A percentile compares a stretch with the other conserved stretches of the same genome.
These are phyloP conservation scores for Gobionotothen gibberifrons DNA, from an alignment of 2,797 vertebrate genomes.

Conservation along the genomic window DNA sequence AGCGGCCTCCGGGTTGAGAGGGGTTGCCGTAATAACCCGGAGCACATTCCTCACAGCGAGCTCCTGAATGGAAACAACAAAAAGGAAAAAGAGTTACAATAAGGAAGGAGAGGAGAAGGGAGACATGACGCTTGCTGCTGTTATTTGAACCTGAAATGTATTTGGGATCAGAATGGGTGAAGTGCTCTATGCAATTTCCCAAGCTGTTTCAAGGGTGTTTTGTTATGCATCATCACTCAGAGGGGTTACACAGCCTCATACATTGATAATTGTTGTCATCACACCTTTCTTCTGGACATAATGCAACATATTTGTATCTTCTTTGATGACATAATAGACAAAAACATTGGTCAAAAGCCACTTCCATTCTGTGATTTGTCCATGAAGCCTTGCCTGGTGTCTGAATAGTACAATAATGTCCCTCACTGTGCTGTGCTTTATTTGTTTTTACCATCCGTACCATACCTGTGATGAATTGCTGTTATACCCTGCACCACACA, in stretches of 20 bases:
- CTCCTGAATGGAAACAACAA: constrained; percentile 78
- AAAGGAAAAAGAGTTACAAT: not conserved
- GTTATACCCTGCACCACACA: not conserved
- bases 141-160: not conserved
- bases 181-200: constrained; percentile 3
- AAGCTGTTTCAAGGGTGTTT: constrained; percentile 20
- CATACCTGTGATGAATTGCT: not conserved
- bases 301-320: not conserved
- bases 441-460: not conserved
- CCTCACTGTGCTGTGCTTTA: too few relatives aligned
- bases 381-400: too few relatives aligned
- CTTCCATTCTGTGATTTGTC: too few relatives aligned
- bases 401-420: too few relatives aligned
- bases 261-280: not conserved
- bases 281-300: constrained; percentile 21
- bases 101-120: not conserved
- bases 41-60: constrained; percentile 92
- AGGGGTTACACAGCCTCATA: constrained; percentile 16
- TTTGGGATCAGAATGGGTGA: not conserved
- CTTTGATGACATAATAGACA: not conserved
- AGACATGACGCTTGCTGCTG: not conserved
- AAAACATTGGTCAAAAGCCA: not conserved
- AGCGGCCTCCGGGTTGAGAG: constrained; percentile 86
- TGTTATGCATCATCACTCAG: constrained; percentile 37
- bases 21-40: constrained; percentile 94